These are phyloP conservation scores for Folsomia manolachei DNA, from an alignment of 2,888 invertebrate genomes.

Conservation along the genomic window DNA sequence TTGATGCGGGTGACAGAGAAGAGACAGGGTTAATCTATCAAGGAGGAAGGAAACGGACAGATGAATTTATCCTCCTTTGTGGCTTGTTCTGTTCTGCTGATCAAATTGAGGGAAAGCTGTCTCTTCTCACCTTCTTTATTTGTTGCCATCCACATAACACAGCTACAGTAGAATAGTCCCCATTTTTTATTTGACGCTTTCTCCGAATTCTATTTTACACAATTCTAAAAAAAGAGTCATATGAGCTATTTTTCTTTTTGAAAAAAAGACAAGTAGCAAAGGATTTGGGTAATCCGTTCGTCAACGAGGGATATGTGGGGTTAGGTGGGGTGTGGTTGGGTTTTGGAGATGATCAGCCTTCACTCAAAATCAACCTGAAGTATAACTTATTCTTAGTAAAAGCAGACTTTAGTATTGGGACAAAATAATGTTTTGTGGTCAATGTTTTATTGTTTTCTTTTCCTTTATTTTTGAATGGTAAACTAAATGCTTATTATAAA, in stretches of 20 bases:
- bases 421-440: not conserved
- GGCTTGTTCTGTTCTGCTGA: not conserved
- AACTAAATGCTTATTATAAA: no score
- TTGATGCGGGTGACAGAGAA: not conserved
- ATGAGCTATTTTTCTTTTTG: not conserved
- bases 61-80: not conserved
- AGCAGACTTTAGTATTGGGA: no score
- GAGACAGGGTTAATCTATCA: not conserved
- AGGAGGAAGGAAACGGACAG: no score
- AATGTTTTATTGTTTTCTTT: not conserved
- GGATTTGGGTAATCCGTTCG: slow-evolving; percentile 3
- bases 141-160: no score
- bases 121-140: no score
- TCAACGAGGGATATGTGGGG: not conserved
- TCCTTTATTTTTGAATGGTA: no score
- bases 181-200: no score
- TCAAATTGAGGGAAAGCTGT: no score
- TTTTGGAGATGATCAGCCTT: not conserved
- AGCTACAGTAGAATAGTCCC: no score
- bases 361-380: no score
- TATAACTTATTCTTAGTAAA: no score
- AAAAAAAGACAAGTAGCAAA: not conserved
- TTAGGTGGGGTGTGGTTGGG: no score
- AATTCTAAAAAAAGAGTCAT: not conserved
- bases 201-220: not conserved